phyloP scores from a whole-genome alignment of 2,888 invertebrate genomes.

The Geophilus truncorum region DNA sequence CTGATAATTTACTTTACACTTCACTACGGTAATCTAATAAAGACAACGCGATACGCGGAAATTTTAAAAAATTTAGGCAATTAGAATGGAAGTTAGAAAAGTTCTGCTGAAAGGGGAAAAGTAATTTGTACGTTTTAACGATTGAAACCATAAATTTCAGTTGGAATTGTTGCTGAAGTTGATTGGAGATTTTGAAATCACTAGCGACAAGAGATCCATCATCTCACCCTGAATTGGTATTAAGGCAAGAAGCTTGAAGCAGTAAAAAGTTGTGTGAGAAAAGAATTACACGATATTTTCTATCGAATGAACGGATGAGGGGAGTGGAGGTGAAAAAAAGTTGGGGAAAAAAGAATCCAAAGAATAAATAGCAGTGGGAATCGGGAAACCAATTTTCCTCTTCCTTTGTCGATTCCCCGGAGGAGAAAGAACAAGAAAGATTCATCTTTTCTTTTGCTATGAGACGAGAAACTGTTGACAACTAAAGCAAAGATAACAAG shows the following conservation, averaged over 20 bases:
- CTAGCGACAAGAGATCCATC: neutral
- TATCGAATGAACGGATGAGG: slow-evolving; percentile 4
- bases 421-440: slow-evolving; percentile 7
- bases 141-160: neutral
- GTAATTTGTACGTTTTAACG: neutral
- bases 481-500: neutral
- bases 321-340: neutral
- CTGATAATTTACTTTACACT: too few species aligned
- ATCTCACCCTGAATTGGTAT: neutral
- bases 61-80: too few species aligned
- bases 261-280: slow-evolving; percentile 9
- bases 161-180: neutral
- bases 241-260: neutral
- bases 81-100: too few species aligned
- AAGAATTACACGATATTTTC: slow-evolving; percentile 27
- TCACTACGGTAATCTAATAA: too few species aligned
- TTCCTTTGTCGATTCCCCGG: slow-evolving; percentile 7
- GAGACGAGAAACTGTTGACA: slow-evolving; percentile 17
- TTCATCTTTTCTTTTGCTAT: slow-evolving; percentile 15
- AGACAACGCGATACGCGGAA: too few species aligned
- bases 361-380: slow-evolving; percentile 17
- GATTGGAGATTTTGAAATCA: slow-evolving; percentile 6
- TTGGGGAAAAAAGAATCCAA: neutral
- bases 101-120: neutral
- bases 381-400: slow-evolving; percentile 22